A percentile compares a stretch with the other conserved stretches of the same genome.
Evolutionary conservation across 1,140 invertebrate genomes (phyloP).

Genomic region (Oreohelix idahoensis): DNA sequence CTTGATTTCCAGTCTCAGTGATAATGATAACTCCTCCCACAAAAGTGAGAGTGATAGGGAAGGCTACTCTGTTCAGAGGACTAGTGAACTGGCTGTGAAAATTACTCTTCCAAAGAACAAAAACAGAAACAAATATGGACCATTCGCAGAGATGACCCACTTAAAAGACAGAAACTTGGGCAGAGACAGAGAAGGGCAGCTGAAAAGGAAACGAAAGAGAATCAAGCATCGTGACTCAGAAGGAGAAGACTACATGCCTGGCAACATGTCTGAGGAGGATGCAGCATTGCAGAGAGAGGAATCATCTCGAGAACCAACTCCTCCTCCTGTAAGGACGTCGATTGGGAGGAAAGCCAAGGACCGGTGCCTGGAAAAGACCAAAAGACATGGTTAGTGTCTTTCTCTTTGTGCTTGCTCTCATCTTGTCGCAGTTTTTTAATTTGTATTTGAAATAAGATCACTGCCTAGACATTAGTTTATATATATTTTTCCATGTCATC

Average conservation of each 20-base stretch:
- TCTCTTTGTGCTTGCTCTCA: too few species aligned
- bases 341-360: constrained; percentile 63
- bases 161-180: constrained; percentile 22
- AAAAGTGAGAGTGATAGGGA: constrained; percentile 42
- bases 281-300: constrained; percentile 3
- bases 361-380: constrained; percentile 45
- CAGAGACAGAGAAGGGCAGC: background rate
- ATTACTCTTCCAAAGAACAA: constrained; percentile 52
- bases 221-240: constrained; percentile 19
- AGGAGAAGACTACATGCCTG: constrained; percentile 13
- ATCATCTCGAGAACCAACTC: constrained; percentile 27
- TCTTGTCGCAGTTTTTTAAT: too few species aligned
- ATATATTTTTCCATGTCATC: too few species aligned
- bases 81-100: constrained; percentile 57
- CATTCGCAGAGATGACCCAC: constrained; percentile 17
- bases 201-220: constrained; percentile 21
- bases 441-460: too few species aligned
- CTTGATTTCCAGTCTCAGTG: constrained; percentile 52
- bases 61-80: constrained; percentile 48
- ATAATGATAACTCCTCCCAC: constrained; percentile 46
- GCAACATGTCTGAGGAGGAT: constrained; percentile 18
- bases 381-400: constrained; percentile 49
- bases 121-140: constrained; percentile 33
- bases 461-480: too few species aligned
- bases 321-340: constrained; percentile 50